These are phyloP conservation scores for Cancer borealis DNA, from an alignment of 2,888 invertebrate genomes.

Conservation along the genomic window DNA sequence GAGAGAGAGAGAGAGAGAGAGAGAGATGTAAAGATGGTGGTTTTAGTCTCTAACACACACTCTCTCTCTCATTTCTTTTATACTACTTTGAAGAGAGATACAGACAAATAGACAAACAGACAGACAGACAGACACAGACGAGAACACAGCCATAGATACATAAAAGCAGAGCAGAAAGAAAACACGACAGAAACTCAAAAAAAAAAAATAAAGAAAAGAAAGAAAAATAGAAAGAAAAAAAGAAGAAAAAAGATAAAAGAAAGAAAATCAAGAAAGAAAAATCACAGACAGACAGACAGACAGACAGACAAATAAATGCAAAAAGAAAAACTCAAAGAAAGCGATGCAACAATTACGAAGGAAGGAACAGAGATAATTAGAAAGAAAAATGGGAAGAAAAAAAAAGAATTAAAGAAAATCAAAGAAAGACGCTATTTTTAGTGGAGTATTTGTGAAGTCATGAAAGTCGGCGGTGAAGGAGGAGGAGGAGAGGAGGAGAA, in stretches of 20 bases:
- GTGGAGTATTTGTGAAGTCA: background rate
- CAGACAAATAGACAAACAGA: background rate
- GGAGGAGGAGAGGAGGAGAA: background rate
- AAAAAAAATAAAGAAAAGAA: too few species aligned
- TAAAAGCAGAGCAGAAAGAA: too few species aligned
- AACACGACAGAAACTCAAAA: too few species aligned
- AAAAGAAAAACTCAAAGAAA: background rate
- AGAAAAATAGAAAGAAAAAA: too few species aligned
- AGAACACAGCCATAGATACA: too few species aligned
- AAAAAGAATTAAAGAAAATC: background rate
- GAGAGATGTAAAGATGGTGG: background rate
- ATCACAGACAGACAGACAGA: background rate
- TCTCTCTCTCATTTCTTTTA: too few species aligned
- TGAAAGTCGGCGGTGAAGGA: conserved; percentile 32
- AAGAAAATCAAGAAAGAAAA: background rate
- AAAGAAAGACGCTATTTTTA: background rate
- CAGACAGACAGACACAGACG: too few species aligned
- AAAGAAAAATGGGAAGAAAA: background rate
- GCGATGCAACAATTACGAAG: background rate
- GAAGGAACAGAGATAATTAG: background rate
- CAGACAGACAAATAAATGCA: background rate
- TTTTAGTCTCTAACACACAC: too few species aligned
- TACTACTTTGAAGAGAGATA: background rate
- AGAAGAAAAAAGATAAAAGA: background rate
- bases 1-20: background rate